phyloP scores from a whole-genome alignment of 2,797 vertebrate species.

The Sebastes variabilis region DNA sequence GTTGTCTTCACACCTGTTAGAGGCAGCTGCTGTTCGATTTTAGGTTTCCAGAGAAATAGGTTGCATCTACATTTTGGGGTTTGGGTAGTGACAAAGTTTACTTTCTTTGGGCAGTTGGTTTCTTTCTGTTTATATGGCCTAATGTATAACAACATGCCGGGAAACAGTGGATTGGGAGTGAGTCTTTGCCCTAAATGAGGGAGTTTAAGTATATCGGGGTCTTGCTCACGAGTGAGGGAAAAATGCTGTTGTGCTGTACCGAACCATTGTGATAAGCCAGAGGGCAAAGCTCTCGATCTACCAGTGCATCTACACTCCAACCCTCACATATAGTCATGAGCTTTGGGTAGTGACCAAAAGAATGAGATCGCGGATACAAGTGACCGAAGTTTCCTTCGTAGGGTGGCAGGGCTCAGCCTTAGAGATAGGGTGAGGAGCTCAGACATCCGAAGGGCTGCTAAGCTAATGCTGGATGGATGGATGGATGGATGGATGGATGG shows the following conservation, averaged over 20 bases:
- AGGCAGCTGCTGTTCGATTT: slow-evolving; percentile 6
- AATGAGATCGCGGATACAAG: too few species aligned
- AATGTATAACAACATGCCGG: neutral
- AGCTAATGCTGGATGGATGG: too few species aligned
- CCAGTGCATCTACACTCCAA: too few species aligned
- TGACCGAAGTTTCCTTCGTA: neutral
- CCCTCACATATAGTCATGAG: too few species aligned
- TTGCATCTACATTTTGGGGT: neutral
- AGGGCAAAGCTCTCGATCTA: too few species aligned
- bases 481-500: too few species aligned
- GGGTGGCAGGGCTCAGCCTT: neutral
- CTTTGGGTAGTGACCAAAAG: too few species aligned
- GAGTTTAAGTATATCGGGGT: neutral
- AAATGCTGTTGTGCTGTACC: too few species aligned
- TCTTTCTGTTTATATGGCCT: neutral
- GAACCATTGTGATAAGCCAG: too few species aligned
- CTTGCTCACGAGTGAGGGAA: neutral
- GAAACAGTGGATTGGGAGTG: neutral
- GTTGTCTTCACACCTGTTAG: neutral
- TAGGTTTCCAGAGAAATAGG: neutral
- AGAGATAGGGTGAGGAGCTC: neutral
- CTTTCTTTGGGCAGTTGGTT: neutral
- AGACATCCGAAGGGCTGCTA: neutral
- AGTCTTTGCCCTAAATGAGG: too few species aligned
- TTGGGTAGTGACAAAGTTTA: neutral